Base-by-base conservation (phyloP, 2,888 invertebrate species). In the Tubulanus polymorphus region DNA sequence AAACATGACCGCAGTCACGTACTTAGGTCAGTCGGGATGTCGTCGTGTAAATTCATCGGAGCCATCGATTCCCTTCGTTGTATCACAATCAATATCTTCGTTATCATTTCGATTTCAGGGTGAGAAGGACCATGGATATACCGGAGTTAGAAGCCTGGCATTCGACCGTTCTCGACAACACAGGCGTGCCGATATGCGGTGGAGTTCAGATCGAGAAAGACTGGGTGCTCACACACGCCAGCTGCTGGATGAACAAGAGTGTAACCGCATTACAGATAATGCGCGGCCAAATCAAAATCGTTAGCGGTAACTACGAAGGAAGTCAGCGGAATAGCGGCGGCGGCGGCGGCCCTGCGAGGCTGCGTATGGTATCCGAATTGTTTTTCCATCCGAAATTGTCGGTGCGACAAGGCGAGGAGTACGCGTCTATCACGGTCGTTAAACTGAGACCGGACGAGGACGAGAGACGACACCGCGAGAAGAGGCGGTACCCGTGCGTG, bases 151-250 rank as follows among this genome's bases (percentile, higher is more conserved):
- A 41, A 15, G 20, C 18, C 6, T 41, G 41, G 41, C 41, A 41
- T 23, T 18, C 23, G 20, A 41, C 41, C 18, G 41, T 41, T 20
- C 23, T 41, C 41, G 41, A 41, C 41, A 41, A 41, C 20, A 20
- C 18, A 18, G 23, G 23, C 6, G 23, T 20, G 6, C 41, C 41
- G 23, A 23, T 41, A 23, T 41, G 41, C 15, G 41, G 41, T 15
- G 41, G 41, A 8, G 41, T 41, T 23, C 41, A 23, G 41, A 5
- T 41, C 18, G 41, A 41, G 15, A 23, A 41, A 5, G 23, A 41
- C 41, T 41, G 41, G 41, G 41, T 41, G 3, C 41, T 41, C 41
- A 41, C 41, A 5, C 41, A 41, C 41, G 41, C 41, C 41, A 41
- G 6, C 41, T 41, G 41, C 15, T 41, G 41, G 41, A 18, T 41